Conservation (phyloP, 1,140 invertebrate genomes). For the Formica selysi region DNA sequence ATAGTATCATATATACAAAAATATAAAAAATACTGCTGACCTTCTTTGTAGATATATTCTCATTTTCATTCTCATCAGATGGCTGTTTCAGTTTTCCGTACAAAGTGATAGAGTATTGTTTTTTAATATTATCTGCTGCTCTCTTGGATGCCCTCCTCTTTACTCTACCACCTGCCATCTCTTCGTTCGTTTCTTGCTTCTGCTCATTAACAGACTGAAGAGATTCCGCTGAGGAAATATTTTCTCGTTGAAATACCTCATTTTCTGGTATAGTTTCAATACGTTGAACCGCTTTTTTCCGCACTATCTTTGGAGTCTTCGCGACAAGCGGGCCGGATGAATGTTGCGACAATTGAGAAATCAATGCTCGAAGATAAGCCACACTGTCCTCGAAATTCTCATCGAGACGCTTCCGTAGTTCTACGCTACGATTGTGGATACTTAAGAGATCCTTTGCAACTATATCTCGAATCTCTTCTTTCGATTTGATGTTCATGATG, state of each 20-base stretch:
- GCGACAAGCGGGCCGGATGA: slow-evolving; percentile 75
- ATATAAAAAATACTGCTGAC: slow-evolving; percentile 42
- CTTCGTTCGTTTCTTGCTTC: not conserved
- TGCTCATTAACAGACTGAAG: slow-evolving; percentile 8
- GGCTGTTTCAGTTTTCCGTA: slow-evolving; percentile 44
- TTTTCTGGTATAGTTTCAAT: slow-evolving; percentile 83
- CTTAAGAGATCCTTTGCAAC: slow-evolving; percentile 49
- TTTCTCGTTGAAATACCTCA: slow-evolving; percentile 59
- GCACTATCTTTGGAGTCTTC: slow-evolving; percentile 81
- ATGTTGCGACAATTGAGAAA: slow-evolving; percentile 72
- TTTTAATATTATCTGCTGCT: slow-evolving; percentile 78
- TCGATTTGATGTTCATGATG: slow-evolving; percentile 61
- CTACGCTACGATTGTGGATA: slow-evolving; percentile 50
- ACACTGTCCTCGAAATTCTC: slow-evolving; percentile 49
- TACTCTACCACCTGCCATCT: slow-evolving; percentile 24
- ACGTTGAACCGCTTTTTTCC: slow-evolving; percentile 71
- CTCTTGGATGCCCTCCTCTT: slow-evolving; percentile 78
- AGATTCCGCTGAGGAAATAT: not conserved
- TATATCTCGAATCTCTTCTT: slow-evolving; percentile 44
- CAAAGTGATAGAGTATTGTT: slow-evolving; percentile 68
- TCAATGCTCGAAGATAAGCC: slow-evolving; percentile 62
- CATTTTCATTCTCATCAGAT: slow-evolving; percentile 22
- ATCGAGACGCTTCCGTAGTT: slow-evolving; percentile 58
- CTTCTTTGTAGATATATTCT: not conserved
- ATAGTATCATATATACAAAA: not conserved